Conservation (phyloP, 2,888 invertebrate genomes). For the Thecophora atra region DNA sequence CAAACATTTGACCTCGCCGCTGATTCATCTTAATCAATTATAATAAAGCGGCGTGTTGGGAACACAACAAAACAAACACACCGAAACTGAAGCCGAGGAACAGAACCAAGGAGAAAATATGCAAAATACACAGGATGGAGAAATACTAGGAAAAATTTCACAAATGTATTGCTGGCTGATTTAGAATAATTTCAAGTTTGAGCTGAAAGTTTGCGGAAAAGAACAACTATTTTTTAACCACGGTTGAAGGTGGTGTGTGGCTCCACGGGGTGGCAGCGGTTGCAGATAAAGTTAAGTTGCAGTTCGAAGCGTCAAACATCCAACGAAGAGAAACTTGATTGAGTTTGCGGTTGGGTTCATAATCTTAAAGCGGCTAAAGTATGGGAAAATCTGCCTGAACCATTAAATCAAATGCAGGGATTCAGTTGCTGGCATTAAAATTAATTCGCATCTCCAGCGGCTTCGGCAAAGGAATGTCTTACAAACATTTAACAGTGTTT, state of each 20-base stretch:
- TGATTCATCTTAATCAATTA: constrained; percentile 67
- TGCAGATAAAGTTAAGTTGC: background rate
- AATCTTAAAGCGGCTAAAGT: constrained; percentile 31
- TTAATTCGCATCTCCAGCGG: constrained; percentile 13
- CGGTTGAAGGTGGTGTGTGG: background rate
- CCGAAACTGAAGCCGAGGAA: background rate
- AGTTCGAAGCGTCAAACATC: background rate
- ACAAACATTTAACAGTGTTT: too few species aligned
- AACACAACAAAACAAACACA: background rate
- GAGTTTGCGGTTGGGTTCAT: constrained; percentile 24
- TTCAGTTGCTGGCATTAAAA: constrained; percentile 6
- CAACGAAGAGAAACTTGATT: constrained; percentile 1
- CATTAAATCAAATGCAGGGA: background rate
- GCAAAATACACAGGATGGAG: background rate
- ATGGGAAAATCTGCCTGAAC: constrained; percentile 33
- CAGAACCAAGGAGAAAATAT: background rate
- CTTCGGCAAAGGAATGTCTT: too few species aligned
- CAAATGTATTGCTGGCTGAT: background rate
- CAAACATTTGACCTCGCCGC: constrained; percentile 65
- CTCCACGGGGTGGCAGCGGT: background rate
- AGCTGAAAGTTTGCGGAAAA: background rate
- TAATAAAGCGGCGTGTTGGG: constrained; percentile 47
- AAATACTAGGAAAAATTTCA: background rate
- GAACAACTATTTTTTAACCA: background rate
- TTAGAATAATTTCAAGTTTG: constrained; percentile 24